These are phyloP conservation scores for Dusona sp. DNA, from an alignment of 2,888 invertebrate species.

Conservation along the genomic window DNA sequence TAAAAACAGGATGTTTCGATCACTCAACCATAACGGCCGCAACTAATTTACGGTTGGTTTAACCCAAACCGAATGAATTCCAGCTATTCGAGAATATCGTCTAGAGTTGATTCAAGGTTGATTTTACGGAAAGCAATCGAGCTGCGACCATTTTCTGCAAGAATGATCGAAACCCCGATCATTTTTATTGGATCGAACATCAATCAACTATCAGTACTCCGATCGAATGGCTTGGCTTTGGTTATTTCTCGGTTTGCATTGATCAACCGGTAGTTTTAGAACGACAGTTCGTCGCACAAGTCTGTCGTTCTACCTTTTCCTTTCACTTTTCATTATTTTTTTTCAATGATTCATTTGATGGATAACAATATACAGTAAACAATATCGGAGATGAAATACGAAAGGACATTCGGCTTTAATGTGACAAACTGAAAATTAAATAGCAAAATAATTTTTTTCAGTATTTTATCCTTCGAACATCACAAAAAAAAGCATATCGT, in stretches of 20 bases:
- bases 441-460: background rate
- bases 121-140: constrained; percentile 5
- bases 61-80: constrained; percentile 11
- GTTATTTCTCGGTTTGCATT: background rate
- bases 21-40: background rate
- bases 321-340: background rate
- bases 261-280: background rate
- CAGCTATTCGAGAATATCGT: constrained; percentile 9
- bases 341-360: background rate
- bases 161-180: background rate
- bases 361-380: background rate
- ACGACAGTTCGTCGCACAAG: background rate
- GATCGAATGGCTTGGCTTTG: background rate
- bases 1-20: background rate
- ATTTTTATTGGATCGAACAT: background rate
- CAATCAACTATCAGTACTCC: background rate
- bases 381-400: background rate
- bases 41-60: constrained; percentile 7
- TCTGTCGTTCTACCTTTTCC: background rate
- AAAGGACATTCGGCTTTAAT: background rate
- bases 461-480: background rate
- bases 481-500: background rate
- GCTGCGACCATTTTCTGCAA: background rate
- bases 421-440: background rate
- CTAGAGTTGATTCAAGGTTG: constrained; percentile 14